phyloP scores from a whole-genome alignment of 2,797 vertebrate genomes.

The Tragelaphus eurycerus region DNA sequence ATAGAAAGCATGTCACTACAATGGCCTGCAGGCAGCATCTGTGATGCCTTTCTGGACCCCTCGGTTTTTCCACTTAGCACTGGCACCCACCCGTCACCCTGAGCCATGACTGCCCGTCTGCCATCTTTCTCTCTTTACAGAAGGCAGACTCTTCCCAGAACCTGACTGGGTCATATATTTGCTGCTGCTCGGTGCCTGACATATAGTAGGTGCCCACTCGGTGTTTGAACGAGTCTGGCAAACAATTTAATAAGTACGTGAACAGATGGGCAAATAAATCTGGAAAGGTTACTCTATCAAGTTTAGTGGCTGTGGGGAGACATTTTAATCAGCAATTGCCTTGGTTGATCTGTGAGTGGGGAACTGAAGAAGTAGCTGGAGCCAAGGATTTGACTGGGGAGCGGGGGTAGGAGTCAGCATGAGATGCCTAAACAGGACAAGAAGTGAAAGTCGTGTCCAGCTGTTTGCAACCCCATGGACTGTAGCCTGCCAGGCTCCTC shows the following conservation, averaged over 20 bases:
- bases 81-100: rapidly evolving
- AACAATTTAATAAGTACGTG: neutral
- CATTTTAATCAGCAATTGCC: neutral
- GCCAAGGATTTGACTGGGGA: neutral
- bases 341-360: neutral
- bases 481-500: neutral
- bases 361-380: neutral
- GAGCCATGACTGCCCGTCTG: rapidly evolving
- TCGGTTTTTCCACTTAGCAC: rapidly evolving
- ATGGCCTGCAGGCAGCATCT: neutral
- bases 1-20: neutral
- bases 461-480: neutral
- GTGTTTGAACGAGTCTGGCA: neutral
- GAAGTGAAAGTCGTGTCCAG: neutral
- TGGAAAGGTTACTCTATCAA: neutral
- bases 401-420: neutral
- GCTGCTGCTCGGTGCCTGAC: neutral
- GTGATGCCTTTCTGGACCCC: no score
- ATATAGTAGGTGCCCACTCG: neutral
- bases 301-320: neutral
- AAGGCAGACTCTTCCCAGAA: neutral
- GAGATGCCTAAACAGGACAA: neutral
- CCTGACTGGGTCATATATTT: neutral
- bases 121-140: neutral
- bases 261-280: neutral